Evolutionary conservation across 2,113 vertebrate genomes (phyloP), one percentile per base, ranked within the genome.

Genomic region (Pelmatolapia mariae): DNA sequence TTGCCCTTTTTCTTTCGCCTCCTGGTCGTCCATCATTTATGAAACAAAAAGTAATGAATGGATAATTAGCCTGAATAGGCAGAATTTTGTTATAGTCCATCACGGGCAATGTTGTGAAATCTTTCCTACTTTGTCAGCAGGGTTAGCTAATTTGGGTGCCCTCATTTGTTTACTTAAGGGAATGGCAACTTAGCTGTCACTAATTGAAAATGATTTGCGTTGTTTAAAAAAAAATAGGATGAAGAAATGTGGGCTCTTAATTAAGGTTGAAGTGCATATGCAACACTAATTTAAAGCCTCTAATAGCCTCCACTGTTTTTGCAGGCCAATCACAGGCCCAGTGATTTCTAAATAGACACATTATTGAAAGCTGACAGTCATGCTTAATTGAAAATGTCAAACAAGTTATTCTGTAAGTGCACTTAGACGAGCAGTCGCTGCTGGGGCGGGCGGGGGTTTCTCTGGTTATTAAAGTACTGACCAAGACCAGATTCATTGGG

Each of bases 11-110:
- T 59, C 47, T 33, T 63, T 33, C 36, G 59, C 56, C 84, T 52
- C 87, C 56, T 13, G 56, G 63, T 92, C 87, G 33, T 94, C 90
- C 91, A 89, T 95, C 91, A 90, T 90, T 93, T 92, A 90, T 94
- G 90, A 94, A 95, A 94, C 88, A 90, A 94, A 94, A 94, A 61
- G 82, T 88, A 95, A 96, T 95, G 91, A 94, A 93, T 92, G 93
- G 91, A 90, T 93, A 94, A 95, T 94, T 94, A 91, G 86, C 86
- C 93, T 94, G 93, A 95, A 94, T 93, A 89, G 89, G 90, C 95
- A 94, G 88, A 92, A 93, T 93, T 91, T 89, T 83, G 86, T 93
- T 89, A 84, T 86, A 79, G 91, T 89, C 84, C 88, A 82, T 92
- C 63, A 63, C 78, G 88, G 91, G 83, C 82, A 83, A 54, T 89